Percentiles rank a stretch among this genome's conserved stretches.
phyloP scores from a whole-genome alignment of 2,113 vertebrate genomes.

The Pelvicachromis taeniatus region DNA sequence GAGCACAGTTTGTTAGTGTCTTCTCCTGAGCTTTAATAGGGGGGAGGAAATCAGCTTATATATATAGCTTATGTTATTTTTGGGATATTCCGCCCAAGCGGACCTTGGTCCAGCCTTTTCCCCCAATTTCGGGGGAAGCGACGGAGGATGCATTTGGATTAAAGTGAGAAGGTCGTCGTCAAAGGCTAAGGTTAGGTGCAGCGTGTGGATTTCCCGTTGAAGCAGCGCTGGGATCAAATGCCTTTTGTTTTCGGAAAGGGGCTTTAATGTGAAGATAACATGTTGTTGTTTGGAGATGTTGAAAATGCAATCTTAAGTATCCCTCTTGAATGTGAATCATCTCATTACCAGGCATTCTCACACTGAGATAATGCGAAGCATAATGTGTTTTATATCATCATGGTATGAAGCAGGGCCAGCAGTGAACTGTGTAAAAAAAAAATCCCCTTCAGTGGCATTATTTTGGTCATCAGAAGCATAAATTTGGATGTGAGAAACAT shows the following conservation, averaged over 20 bases:
- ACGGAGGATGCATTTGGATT: constrained; percentile 29
- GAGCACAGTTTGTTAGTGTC: not conserved
- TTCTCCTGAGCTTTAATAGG: not conserved
- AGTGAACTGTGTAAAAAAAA: constrained; percentile 67
- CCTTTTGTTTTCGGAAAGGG: constrained; percentile 38
- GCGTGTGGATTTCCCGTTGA: not conserved
- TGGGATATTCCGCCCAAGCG: constrained; percentile 25
- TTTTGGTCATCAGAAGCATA: constrained; percentile 74
- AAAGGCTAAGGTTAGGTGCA: constrained; percentile 28
- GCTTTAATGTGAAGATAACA: constrained; percentile 60
- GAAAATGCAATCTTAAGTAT: constrained; percentile 63
- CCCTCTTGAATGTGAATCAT: constrained; percentile 69
- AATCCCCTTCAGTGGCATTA: constrained; percentile 71
- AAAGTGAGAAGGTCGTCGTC: constrained; percentile 35
- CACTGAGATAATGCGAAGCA: constrained; percentile 67
- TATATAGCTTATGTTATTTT: not conserved
- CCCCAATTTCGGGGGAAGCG: constrained; percentile 5
- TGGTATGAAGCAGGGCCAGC: constrained; percentile 64
- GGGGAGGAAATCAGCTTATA: constrained; percentile 1
- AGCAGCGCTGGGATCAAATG: constrained; percentile 21
- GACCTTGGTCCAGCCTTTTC: not conserved
- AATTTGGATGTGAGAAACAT: constrained; percentile 75
- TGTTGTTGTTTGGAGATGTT: constrained; percentile 66
- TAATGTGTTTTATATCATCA: constrained; percentile 72
- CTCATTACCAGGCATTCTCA: constrained; percentile 70